A percentile compares a stretch with the other conserved stretches of the same genome.
Conservation (phyloP, 2,888 invertebrate genomes). For the Neoitamus cyanurus region DNA sequence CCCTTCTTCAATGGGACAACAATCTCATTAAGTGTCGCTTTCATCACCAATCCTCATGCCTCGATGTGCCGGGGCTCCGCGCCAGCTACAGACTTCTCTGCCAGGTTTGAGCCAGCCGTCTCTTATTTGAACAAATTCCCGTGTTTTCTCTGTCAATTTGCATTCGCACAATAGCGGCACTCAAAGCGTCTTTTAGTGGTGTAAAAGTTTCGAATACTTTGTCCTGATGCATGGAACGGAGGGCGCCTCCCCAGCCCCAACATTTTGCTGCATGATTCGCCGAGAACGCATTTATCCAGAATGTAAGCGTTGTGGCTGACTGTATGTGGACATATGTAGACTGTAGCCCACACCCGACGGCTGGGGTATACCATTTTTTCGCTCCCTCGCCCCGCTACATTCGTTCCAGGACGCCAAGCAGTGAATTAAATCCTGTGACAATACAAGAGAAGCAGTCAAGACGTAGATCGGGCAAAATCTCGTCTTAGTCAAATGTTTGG, state of each 20-base stretch:
- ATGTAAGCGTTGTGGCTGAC: neutral
- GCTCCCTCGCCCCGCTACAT: neutral
- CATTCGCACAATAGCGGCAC: neutral
- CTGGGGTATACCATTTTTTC: neutral
- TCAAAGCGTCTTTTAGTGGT: conserved; percentile 9
- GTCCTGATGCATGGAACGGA: neutral
- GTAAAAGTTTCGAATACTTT: conserved; percentile 17
- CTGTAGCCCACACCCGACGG: neutral
- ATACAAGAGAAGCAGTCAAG: neutral
- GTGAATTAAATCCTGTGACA: neutral
- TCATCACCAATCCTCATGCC: neutral
- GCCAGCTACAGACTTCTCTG: neutral
- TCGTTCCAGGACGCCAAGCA: neutral
- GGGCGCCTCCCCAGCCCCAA: neutral
- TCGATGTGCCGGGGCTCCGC: neutral
- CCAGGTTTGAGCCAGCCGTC: neutral
- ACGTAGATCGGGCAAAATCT: neutral
- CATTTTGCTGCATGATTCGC: neutral
- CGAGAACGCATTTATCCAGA: neutral
- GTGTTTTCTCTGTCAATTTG: conserved; percentile 27
- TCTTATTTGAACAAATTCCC: neutral
- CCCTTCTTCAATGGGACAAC: neutral
- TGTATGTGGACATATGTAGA: neutral
- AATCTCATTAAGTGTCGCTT: neutral
- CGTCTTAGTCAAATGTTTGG: neutral